Percentiles rank a stretch among this genome's conserved stretches.
phyloP scores from a whole-genome alignment of 2,797 vertebrate genomes.

The Toxotes lorentzi region DNA sequence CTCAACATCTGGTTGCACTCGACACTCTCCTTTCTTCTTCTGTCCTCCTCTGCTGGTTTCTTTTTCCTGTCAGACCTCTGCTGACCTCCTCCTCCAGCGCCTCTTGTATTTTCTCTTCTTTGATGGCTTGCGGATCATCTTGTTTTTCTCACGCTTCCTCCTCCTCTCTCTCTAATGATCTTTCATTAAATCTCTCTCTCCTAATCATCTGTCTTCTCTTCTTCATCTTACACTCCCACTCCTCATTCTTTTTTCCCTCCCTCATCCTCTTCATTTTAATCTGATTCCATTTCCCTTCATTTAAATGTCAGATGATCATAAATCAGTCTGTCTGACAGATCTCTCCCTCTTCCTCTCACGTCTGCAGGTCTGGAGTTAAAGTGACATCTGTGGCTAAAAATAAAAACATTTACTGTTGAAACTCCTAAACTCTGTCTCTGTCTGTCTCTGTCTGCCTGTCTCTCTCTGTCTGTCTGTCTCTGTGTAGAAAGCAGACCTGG shows the following conservation, averaged over 20 bases:
- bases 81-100: slow-evolving; percentile 2
- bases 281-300: no score
- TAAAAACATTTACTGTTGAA: background rate
- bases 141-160: slow-evolving; percentile 14
- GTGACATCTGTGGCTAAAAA: background rate
- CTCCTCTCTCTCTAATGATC: background rate
- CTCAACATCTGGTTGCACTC: background rate
- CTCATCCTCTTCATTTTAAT: background rate
- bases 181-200: slow-evolving; percentile 7
- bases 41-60: background rate
- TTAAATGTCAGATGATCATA: no score
- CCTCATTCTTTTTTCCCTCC: background rate
- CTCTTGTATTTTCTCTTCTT: slow-evolving; percentile 5
- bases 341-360: background rate
- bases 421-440: no score
- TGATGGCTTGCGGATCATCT: background rate
- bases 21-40: slow-evolving; percentile 10
- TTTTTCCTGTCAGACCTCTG: background rate
- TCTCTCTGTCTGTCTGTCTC: background rate
- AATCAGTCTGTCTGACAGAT: background rate
- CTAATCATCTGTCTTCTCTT: background rate
- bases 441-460: background rate
- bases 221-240: background rate
- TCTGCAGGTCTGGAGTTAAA: background rate
- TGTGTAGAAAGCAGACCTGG: slow-evolving; percentile 91